A percentile compares a stretch with the other conserved stretches of the same genome.
phyloP scores from a whole-genome alignment of 2,888 invertebrate genomes.

The Magallana nippona region DNA sequence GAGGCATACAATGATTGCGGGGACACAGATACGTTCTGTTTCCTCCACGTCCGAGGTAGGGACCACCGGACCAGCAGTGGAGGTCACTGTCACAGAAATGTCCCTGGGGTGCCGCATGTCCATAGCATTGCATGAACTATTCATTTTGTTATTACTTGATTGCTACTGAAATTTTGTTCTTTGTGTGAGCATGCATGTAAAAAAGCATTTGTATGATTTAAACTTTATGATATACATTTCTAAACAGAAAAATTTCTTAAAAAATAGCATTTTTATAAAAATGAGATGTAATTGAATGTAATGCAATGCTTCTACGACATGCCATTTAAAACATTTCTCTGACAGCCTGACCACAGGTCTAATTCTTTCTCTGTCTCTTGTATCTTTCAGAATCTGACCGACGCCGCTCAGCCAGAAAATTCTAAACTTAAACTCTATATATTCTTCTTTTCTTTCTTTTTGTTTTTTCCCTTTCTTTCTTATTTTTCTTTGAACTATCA shows the following conservation, averaged over 20 bases:
- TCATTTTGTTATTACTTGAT: too few species aligned
- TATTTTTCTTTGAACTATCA: constrained; percentile 48
- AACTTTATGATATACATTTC: too few species aligned
- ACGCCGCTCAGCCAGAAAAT: constrained; percentile 52
- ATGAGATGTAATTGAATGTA: neutral
- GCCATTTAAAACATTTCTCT: constrained; percentile 9
- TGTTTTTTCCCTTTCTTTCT: constrained; percentile 49
- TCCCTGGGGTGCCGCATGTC: neutral
- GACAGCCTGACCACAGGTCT: neutral
- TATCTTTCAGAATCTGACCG: constrained; percentile 62
- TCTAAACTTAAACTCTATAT: constrained; percentile 46
- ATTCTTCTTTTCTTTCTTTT: constrained; percentile 49
- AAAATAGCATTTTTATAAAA: too few species aligned
- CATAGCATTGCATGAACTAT: constrained; percentile 16
- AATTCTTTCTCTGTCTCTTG: constrained; percentile 48
- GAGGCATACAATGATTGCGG: constrained; percentile 76
- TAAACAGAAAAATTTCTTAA: too few species aligned
- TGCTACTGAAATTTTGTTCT: too few species aligned
- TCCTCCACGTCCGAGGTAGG: constrained; percentile 67
- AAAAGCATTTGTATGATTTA: too few species aligned
- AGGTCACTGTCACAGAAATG: constrained; percentile 19
- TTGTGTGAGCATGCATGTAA: too few species aligned
- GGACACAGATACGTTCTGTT: constrained; percentile 74
- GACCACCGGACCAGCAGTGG: neutral
- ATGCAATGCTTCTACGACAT: neutral